Percentiles rank a stretch among this genome's conserved stretches.
phyloP scores from a whole-genome alignment of 92 coral and sea anemone genomes.

The Zoanthus sociatus region DNA sequence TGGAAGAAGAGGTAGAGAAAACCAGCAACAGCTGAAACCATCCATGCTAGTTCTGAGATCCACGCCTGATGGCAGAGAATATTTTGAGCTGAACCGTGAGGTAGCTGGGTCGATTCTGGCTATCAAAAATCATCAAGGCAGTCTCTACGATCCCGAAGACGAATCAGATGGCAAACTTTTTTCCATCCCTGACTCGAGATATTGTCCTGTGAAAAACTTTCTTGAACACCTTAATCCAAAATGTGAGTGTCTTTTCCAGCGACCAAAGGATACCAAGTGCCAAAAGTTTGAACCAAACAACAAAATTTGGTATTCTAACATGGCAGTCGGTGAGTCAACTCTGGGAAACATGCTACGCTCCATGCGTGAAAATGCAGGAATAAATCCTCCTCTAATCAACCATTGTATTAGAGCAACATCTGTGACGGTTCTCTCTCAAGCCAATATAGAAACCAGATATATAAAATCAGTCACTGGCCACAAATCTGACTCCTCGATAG shows the following conservation, averaged over 20 bases:
- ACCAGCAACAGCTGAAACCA: constrained; percentile 37
- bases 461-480: constrained; percentile 46
- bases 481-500: background rate
- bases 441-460: constrained; percentile 10
- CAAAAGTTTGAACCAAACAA: constrained; percentile 59
- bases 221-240: constrained; percentile 54
- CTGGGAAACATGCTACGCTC: constrained; percentile 28
- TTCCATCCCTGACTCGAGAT: constrained; percentile 56
- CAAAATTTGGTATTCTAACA: constrained; percentile 46
- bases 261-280: constrained; percentile 49
- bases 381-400: constrained; percentile 41
- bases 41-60: constrained; percentile 44
- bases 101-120: constrained; percentile 54
- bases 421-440: constrained; percentile 45
- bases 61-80: constrained; percentile 56
- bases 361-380: constrained; percentile 46
- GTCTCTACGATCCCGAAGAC: too few species aligned
- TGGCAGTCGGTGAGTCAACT: constrained; percentile 41
- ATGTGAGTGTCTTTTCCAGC: constrained; percentile 44
- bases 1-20: constrained; percentile 55
- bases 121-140: constrained; percentile 62
- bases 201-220: constrained; percentile 56
- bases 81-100: constrained; percentile 54
- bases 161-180: constrained; percentile 60
- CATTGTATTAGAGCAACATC: constrained; percentile 61